Base-by-base conservation (phyloP, 2,888 invertebrate species). In the Desoria tigrina region DNA sequence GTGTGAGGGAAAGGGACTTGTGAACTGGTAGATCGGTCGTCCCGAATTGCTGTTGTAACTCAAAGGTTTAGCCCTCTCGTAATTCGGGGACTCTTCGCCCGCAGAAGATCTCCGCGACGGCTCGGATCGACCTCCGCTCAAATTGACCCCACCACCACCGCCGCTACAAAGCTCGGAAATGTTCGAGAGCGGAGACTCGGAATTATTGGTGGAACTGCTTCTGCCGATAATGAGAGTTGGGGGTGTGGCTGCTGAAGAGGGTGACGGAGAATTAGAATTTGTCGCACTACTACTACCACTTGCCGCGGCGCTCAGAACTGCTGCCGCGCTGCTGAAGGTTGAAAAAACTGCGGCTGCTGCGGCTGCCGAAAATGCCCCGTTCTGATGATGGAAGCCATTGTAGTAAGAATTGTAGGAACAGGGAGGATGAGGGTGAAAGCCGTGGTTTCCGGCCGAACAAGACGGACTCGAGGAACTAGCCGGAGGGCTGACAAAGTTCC, bases 351-450 rank as follows among this genome's bases (percentile, higher is more conserved):
- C 63, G 21, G 67, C 61, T 26, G 66, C 56, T n/a, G 64, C 64
- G n/a, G 65, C 65, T 16, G 62, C 62, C 26, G 65, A 56, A 14
- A 65, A 61, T 1, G 68, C 32, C 37, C 53, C 45, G 28, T 55
- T 53, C 28, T 63, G 62, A 39, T 39, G 39, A 45, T 63, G 32
- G 11, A 32, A 32, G 6, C 32, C 32, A 11, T 32, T 32, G 32
- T 32, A 66, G 23, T 66, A 66, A 9, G 66, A 62, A 42, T 66
- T 61, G 54, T 66, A 61, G 61, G 65, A n/a, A n/a, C n/a, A n/a
- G n/a, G n/a, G n/a, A n/a, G n/a, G n/a, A n/a, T n/a, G n/a, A n/a
- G n/a, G n/a, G n/a, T n/a, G 32, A 32, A 32, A 32, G 6, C 32
- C 32, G 32, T 32, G 4, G 32, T 32, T 32, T 32, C 32, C 32